Evolutionary conservation across 2,113 vertebrate species (phyloP), one percentile per base, ranked within the genome.

Genomic region (Spilogale gracilis): DNA sequence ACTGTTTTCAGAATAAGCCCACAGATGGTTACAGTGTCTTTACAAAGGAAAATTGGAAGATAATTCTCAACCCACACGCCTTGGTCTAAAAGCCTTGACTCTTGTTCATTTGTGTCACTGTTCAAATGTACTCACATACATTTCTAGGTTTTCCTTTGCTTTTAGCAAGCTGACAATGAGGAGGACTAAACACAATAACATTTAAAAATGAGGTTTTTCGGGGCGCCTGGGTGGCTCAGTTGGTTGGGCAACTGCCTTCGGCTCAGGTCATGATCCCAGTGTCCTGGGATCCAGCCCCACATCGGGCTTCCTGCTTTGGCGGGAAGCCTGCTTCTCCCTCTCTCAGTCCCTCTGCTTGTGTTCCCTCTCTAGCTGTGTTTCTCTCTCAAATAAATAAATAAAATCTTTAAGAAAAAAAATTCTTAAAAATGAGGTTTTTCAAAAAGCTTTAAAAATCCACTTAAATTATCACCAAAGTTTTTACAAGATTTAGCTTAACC

Each of bases 1-100:
- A 25, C 20, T 89, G n/a, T 88, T 95, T 97, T 81, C 60, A 14
- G 60, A 95, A 82, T 73, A 89, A 78, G 4, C 50, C 18, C 45
- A 73, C 18, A 80, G 43, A 89, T 74, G 32, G 32, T 54, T 91
- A 52, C 23, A 76, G 0, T 90, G 43, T 65, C 76, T 95, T 94
- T 81, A 13, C 32, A 84, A 86, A 91, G 8, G 73, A 91, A 95
- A 78, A 73, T 3, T 3, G 20, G 52, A 71, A 94, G 58, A 30
- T 60, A 61, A 32, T 73, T 60, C 23, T 58, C 30, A 80, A 81
- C 2, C 9, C 30, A 45, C 32, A 1, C 43, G 27, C 38, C 9
- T 91, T 89, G 21, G 11, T 56, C 91, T 87, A 83, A 73, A 83
- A 73, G 43, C 69, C 9, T 93, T 94, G 48, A 32, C 56, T 45